These are phyloP conservation scores for Onychostoma macrolepis DNA, from an alignment of 2,113 vertebrate species.

Conservation along the genomic window DNA sequence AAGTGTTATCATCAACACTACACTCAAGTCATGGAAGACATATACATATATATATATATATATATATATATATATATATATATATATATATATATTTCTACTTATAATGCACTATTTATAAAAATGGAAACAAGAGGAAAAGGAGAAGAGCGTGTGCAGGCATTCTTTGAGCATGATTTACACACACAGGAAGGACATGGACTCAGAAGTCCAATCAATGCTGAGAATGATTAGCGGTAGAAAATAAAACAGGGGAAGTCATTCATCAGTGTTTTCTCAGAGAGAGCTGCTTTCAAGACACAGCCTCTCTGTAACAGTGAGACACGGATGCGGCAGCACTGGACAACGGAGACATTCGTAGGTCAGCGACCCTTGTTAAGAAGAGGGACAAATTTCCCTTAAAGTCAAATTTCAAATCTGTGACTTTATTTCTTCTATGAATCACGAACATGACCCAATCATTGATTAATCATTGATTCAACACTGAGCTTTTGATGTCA, in stretches of 20 bases:
- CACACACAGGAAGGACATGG: conserved; percentile 26
- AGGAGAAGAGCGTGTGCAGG: neutral
- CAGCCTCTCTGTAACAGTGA: neutral
- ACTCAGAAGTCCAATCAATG: conserved; percentile 30
- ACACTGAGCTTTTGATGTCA: neutral
- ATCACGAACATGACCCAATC: neutral
- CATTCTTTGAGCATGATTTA: neutral
- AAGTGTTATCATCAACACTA: too few species aligned
- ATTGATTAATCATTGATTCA: neutral
- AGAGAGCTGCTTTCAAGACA: conserved; percentile 9
- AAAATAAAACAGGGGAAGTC: conserved; percentile 26
- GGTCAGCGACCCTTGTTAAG: neutral
- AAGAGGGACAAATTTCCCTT: neutral
- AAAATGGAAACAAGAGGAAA: neutral
- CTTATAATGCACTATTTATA: neutral
- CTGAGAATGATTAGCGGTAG: conserved; percentile 21
- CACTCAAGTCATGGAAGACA: neutral
- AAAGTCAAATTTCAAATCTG: neutral
- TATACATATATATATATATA: too few species aligned
- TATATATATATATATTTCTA: neutral
- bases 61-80: too few species aligned
- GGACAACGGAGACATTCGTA: neutral
- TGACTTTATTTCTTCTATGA: neutral
- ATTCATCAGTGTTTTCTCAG: conserved; percentile 34
- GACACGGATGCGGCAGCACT: neutral